Evolutionary conservation across 53 echinoderm and acorn worm genomes (phyloP).

Genomic region (Luidia sarsii): DNA sequence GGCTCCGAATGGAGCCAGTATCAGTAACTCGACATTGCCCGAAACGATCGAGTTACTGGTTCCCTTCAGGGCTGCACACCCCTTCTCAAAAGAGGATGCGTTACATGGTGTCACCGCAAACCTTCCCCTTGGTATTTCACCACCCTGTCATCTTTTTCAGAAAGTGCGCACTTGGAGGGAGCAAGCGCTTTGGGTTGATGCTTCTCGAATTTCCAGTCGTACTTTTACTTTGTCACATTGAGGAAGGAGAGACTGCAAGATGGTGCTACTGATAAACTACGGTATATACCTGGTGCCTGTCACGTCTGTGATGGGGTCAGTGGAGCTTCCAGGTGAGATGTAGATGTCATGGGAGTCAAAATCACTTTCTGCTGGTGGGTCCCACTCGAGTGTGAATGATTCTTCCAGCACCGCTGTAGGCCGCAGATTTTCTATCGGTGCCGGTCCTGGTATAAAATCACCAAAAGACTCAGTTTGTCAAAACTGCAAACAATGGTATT

Average conservation of each 20-base stretch:
- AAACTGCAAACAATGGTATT: no score
- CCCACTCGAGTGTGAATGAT: constrained; percentile 50
- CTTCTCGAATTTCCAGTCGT: background rate
- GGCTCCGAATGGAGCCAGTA: no score
- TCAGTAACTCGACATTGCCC: no score
- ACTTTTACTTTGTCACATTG: background rate
- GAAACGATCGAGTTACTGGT: no score
- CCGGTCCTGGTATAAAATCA: constrained; percentile 21
- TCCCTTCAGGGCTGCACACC: no score
- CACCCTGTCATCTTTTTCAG: background rate
- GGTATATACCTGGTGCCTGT: constrained; percentile 11
- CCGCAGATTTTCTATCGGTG: background rate
- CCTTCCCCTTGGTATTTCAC: background rate
- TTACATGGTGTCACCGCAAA: no score
- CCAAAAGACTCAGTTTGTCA: no score
- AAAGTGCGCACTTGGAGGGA: background rate
- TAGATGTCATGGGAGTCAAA: constrained; percentile 15
- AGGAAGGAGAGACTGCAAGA: no score
- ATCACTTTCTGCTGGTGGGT: constrained; percentile 28
- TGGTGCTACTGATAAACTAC: no score
- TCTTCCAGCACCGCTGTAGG: background rate
- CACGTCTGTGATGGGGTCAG: background rate
- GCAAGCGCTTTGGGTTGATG: background rate
- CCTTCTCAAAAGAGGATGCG: no score
- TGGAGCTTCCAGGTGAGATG: constrained; percentile 12